Conservation (phyloP, 2,113 vertebrate genomes). For the Ctenodactylus gundi region DNA sequence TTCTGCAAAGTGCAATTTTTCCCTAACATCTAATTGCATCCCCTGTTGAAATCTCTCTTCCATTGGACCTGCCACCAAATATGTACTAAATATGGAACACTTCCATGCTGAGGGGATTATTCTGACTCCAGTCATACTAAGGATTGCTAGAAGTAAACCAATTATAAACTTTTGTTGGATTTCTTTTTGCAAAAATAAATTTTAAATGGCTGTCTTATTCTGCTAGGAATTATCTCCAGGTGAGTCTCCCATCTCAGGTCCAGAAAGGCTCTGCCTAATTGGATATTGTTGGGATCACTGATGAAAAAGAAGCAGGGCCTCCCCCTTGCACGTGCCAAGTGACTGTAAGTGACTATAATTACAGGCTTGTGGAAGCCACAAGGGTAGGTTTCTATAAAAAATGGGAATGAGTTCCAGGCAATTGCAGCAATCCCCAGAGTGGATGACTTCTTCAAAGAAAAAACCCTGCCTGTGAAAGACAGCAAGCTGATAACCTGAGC, state of each 20-base stretch:
- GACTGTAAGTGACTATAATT: not conserved
- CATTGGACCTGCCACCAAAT: not conserved
- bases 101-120: not conserved
- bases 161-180: not conserved
- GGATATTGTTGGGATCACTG: not conserved
- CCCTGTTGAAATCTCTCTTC: not conserved
- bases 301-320: not conserved
- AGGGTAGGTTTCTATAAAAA: not conserved
- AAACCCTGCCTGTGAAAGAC: not conserved
- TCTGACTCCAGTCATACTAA: not conserved
- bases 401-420: not conserved
- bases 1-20: not conserved
- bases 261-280: not conserved
- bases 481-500: not conserved
- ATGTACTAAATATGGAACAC: not conserved
- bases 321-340: not conserved
- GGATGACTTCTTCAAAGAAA: slow-evolving; percentile 1
- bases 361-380: not conserved
- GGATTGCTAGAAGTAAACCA: not conserved
- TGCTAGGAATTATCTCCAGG: not conserved
- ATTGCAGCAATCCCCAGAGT: not conserved
- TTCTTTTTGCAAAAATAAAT: not conserved
- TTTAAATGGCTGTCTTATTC: not conserved
- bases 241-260: not conserved
- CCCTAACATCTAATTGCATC: fast-evolving